A percentile compares a stretch with the other conserved stretches of the same genome.
phyloP scores from a whole-genome alignment of 2,113 vertebrate genomes.

The Anser brachyrhynchus region DNA sequence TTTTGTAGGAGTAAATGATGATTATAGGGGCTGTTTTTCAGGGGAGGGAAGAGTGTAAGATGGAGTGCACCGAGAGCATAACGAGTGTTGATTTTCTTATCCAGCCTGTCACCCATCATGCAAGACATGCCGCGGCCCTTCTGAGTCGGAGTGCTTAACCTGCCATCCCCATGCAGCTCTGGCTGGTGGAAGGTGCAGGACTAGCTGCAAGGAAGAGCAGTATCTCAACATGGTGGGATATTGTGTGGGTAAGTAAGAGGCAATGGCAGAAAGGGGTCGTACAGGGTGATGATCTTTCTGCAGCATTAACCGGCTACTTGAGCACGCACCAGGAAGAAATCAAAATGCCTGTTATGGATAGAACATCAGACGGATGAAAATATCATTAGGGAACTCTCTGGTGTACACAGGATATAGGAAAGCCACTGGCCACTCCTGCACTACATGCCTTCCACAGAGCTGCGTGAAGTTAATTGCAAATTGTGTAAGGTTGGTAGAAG shows the following conservation, averaged over 20 bases:
- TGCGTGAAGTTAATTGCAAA: background rate
- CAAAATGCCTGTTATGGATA: background rate
- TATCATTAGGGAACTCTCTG: background rate
- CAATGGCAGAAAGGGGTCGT: background rate
- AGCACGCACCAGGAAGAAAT: background rate
- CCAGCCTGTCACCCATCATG: conserved; percentile 86
- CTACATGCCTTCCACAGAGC: background rate
- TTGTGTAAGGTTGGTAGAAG: no score
- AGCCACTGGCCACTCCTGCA: background rate
- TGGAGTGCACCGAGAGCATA: background rate
- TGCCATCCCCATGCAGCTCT: conserved; percentile 78
- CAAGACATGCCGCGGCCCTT: conserved; percentile 76
- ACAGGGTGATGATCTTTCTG: background rate
- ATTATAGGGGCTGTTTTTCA: background rate
- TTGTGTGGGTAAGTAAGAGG: conserved; percentile 80
- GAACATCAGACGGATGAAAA: background rate
- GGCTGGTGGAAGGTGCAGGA: conserved; percentile 74
- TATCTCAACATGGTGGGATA: conserved; percentile 82
- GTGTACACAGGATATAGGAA: background rate
- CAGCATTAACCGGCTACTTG: background rate
- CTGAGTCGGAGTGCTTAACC: conserved; percentile 75
- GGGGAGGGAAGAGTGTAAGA: background rate
- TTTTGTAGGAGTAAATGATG: background rate
- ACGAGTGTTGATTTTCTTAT: background rate
- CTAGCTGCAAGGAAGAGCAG: conserved; percentile 79